These are phyloP conservation scores for Drosophila persimilis DNA, from an alignment of 1,140 invertebrate species.

Conservation along the genomic window DNA sequence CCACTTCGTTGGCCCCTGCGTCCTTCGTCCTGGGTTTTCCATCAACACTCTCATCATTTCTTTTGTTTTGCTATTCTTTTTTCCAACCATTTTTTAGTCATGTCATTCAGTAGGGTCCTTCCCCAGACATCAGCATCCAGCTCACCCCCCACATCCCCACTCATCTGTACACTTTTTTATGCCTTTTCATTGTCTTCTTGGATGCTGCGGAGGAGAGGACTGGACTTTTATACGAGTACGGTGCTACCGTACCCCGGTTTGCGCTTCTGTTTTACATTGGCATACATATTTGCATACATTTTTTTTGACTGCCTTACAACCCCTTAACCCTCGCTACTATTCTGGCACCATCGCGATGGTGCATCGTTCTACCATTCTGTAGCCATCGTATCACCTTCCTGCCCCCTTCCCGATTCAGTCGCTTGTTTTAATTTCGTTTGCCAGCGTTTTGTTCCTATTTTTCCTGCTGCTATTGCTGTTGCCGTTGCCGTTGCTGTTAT, in stretches of 20 bases:
- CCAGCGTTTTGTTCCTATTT: constrained; percentile 36
- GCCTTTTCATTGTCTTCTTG: constrained; percentile 57
- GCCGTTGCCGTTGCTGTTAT: constrained; percentile 10
- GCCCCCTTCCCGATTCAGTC: constrained; percentile 3
- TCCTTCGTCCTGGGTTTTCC: constrained; percentile 4
- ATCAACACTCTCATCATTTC: constrained; percentile 53
- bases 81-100: constrained; percentile 33
- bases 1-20: constrained; percentile 31
- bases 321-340: constrained; percentile 16
- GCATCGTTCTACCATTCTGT: no score
- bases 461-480: neutral
- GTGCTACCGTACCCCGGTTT: constrained; percentile 21
- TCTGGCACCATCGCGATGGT: no score
- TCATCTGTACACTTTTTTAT: constrained; percentile 33
- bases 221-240: constrained; percentile 46
- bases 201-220: constrained; percentile 14
- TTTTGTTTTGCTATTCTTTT: constrained; percentile 36
- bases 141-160: no score
- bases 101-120: constrained; percentile 41
- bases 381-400: neutral
- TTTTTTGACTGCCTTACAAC: constrained; percentile 41
- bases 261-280: constrained; percentile 62
- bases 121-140: neutral
- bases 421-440: constrained; percentile 73
- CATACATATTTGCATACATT: constrained; percentile 61